Evolutionary conservation across 2,888 invertebrate genomes (phyloP).

Genomic region (Latrodectus hesperus): DNA sequence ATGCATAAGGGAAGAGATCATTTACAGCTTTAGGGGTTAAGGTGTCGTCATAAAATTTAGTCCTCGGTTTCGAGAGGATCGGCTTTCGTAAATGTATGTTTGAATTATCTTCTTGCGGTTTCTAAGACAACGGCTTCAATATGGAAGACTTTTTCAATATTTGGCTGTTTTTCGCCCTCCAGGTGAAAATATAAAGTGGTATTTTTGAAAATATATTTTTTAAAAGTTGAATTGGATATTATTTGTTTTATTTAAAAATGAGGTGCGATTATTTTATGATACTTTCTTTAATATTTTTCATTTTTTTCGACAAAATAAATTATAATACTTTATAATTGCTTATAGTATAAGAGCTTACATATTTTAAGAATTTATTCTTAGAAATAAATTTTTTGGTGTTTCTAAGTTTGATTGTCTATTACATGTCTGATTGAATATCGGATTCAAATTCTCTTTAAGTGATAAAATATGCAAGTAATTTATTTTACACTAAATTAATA

Average conservation of each 20-base stretch:
- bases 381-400: too few species aligned
- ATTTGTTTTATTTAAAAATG: too few species aligned
- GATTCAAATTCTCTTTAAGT: too few species aligned
- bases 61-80: conserved; percentile 9
- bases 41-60: conserved; percentile 63
- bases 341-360: too few species aligned
- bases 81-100: conserved; percentile 10
- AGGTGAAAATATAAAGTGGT: background rate
- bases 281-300: background rate
- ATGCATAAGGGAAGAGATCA: too few species aligned
- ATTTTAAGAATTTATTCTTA: too few species aligned
- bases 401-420: too few species aligned
- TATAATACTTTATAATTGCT: background rate
- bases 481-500: too few species aligned
- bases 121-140: background rate
- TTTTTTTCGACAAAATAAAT: background rate
- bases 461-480: too few species aligned
- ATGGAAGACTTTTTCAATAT: background rate
- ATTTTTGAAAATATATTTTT: background rate
- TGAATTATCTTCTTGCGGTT: background rate
- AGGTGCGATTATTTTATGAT: background rate
- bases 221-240: background rate
- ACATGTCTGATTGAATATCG: too few species aligned
- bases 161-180: background rate
- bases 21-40: conserved; percentile 9